Percentiles rank a stretch among this genome's conserved stretches.
Evolutionary conservation across 1,140 invertebrate species (phyloP).

Genomic region (Stratiolaelaps scimitus): DNA sequence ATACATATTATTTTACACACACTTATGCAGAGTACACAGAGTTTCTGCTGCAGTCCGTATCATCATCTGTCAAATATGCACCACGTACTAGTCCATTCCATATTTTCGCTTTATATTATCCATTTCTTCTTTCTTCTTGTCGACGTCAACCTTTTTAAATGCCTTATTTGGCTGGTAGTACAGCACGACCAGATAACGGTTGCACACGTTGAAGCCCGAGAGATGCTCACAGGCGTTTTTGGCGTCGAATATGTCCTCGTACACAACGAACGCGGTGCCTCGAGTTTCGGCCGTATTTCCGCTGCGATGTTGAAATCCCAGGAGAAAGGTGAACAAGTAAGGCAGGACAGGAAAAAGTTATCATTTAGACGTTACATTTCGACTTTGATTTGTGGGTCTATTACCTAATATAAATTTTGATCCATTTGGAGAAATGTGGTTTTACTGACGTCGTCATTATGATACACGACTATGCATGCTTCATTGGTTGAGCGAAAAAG

Average conservation of each 20-base stretch:
- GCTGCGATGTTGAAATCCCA: constrained; percentile 46
- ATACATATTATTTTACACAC: too few species aligned
- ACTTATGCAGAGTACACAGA: too few species aligned
- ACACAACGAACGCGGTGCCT: constrained; percentile 97
- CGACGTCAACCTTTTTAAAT: constrained; percentile 88
- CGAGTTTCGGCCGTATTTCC: constrained; percentile 94
- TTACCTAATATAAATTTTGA: too few species aligned
- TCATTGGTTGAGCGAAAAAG: too few species aligned
- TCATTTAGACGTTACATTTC: too few species aligned
- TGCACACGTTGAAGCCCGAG: constrained; percentile 97
- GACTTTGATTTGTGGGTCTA: too few species aligned
- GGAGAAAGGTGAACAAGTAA: constrained; percentile 2
- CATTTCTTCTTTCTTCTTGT: constrained; percentile 92
- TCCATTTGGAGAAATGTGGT: too few species aligned
- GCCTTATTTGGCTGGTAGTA: constrained; percentile 66
- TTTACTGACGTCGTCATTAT: too few species aligned
- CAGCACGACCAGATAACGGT: constrained; percentile 90
- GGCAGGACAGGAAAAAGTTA: not conserved
- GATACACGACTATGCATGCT: too few species aligned
- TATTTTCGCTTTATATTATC: constrained; percentile 95
- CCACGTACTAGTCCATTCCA: constrained; percentile 32
- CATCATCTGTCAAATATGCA: constrained; percentile 6
- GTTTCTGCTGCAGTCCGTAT: too few species aligned
- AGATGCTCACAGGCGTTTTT: constrained; percentile 99
- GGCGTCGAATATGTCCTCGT: constrained; percentile 99